Percentiles rank a stretch among this genome's conserved stretches.
phyloP scores from a whole-genome alignment of 2,888 invertebrate genomes.

The Trilocha varians region DNA sequence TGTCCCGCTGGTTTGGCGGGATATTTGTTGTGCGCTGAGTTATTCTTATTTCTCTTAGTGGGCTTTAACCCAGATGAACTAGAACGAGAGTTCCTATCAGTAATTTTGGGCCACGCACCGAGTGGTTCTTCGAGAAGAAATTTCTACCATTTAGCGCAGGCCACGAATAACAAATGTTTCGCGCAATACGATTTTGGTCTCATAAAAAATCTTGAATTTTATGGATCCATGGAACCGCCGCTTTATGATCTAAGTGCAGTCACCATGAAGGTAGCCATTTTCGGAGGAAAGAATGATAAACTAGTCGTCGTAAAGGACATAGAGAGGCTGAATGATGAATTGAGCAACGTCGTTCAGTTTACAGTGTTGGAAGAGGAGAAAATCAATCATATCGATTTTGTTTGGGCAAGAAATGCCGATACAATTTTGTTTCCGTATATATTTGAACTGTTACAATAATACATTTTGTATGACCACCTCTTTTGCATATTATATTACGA shows the following conservation, averaged over 20 bases:
- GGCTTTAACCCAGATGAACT: conserved; percentile 15
- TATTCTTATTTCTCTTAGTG: conserved; percentile 7
- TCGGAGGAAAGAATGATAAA: not conserved
- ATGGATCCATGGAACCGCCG: not conserved
- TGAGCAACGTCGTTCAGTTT: not conserved
- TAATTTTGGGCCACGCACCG: conserved; percentile 17
- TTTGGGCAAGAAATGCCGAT: not conserved
- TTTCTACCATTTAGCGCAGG: conserved; percentile 21
- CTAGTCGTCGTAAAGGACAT: not conserved
- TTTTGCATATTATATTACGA: too few relatives aligned
- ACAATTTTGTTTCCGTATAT: not conserved
- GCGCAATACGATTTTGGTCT: conserved; percentile 19
- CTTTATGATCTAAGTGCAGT: not conserved
- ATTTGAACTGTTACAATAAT: not conserved
- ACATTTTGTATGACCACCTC: too few relatives aligned
- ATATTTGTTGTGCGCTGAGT: conserved; percentile 12
- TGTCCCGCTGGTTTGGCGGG: conserved; percentile 10
- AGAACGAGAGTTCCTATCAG: conserved; percentile 15
- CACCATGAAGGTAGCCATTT: not conserved
- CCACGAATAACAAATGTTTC: conserved; percentile 15
- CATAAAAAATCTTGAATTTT: conserved; percentile 10
- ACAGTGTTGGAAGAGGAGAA: not conserved
- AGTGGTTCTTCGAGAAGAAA: conserved; percentile 20
- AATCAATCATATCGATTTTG: not conserved
- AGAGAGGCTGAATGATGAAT: not conserved